phyloP scores from a whole-genome alignment of 2,797 vertebrate species.

The Tarsius wallacei region DNA sequence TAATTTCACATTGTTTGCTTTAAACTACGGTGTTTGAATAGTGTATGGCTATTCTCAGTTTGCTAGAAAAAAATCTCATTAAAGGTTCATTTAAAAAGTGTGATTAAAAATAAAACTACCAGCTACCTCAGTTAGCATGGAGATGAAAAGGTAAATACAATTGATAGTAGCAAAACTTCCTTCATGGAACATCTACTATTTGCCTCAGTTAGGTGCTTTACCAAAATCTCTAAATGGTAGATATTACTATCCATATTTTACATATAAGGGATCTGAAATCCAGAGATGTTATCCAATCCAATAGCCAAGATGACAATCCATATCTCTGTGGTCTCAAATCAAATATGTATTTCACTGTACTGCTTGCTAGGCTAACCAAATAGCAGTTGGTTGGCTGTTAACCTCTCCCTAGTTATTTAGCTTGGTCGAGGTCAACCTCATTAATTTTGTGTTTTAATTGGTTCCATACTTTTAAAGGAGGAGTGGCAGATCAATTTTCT shows the following conservation, averaged over 20 bases:
- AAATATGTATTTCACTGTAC: not conserved
- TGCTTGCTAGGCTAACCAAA: not conserved
- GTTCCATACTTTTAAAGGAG: not conserved
- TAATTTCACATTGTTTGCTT: not conserved
- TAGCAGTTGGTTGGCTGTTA: not conserved
- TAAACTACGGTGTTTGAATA: not conserved
- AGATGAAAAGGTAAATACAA: not conserved
- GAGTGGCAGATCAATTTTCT: not conserved
- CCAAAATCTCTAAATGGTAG: not conserved
- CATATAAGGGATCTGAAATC: not conserved
- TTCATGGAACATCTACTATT: not conserved
- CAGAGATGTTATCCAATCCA: not conserved
- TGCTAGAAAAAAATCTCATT: not conserved
- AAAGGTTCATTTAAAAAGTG: not conserved
- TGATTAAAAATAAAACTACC: not conserved
- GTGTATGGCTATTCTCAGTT: not conserved
- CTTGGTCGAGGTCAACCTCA: not conserved
- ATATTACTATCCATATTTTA: conserved; percentile 25
- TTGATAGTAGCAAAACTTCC: not conserved
- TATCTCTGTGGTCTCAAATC: not conserved
- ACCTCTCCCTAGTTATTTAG: not conserved
- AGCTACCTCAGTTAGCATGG: not conserved
- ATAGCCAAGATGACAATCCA: not conserved
- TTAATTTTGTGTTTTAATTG: not conserved
- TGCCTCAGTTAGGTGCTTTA: not conserved